Evolutionary conservation across 2,113 vertebrate species (phyloP), one percentile per base, ranked within the genome.

Genomic region (Panurus biarmicus): DNA sequence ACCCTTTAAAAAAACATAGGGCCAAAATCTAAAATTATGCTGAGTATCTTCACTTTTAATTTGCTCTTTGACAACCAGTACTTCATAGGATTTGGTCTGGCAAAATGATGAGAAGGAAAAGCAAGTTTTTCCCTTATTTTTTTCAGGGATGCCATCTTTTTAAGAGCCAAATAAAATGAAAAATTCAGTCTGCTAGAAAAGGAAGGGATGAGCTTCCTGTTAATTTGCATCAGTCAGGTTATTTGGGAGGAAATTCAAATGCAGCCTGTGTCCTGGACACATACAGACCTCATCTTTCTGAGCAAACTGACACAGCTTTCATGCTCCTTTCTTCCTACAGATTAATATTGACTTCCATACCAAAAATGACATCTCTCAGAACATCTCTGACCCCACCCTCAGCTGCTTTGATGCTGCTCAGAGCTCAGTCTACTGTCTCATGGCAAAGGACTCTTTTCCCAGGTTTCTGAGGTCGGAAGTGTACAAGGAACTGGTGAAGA

Each of bases 391-490:
- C 72, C 97, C 98, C 61, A 98, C 97, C 8, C 94, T 97, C 81
- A 96, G 95, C 84, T 98, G 98, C 90, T 98, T 98, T 81, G 98
- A 98, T 61, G 96, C 98, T 50, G 98, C 98, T 78, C 98, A 98
- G 93, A 97, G 94, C 60, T 82, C 97, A 47, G 76, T 98, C 81
- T 97, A 98, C 9, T 85, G 96, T 33, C 98, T 98, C 42, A 98
- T 98, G 98, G 97, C 97, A 64, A 98, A 98, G 73, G 98, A 98
- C 95, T 98, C 97, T 53, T 98, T 98, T 7, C 98, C 98, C 44
- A 97, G 98, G 53, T 98, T 98, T 94, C 92, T 98, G 44, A 98
- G 97, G 72, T 98, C 98, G 85, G 98, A 98, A n/a, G 67, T 44
- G 16, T 98, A 98, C 91, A 97, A 96, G 87, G 96, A 98, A 57